Base-by-base conservation (phyloP, 2,797 vertebrate species). In the Mus minutoides region DNA sequence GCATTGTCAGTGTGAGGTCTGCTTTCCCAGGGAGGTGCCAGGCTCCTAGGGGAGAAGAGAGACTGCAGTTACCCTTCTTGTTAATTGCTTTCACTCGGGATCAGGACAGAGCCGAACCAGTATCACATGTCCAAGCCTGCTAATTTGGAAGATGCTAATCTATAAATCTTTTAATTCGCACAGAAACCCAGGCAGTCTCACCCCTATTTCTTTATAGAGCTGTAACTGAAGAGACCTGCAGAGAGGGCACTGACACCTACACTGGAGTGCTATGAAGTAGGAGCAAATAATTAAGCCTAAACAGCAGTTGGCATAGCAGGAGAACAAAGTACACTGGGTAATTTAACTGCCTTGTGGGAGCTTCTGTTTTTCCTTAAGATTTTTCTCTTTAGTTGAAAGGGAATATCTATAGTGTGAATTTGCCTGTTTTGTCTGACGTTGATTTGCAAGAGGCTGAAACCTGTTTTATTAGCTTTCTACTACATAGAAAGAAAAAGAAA, bases 121-220 rank as follows among this genome's bases (percentile, higher is more conserved):
- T 76, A 13, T 91, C 60, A 49, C 80, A 49, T 69, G 40, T 95
- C 77, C 73, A 79, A 91, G 77, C 84, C 87, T 97, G 90, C 69
- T 97, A 90, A 95, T 97, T 92, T 95, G 94, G 90, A 97, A 95
- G 85, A 90, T 88, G 43, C 73, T 96, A 93, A 97, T 91, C 86
- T 95, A 71, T 78, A 94, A 89, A 90, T 1, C 69, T 54, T 97
- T 96, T 92, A 95, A 96, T 97, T 97, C 80, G 95, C 95, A 88
- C 71, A 89, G 90, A 97, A 95, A 60, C 88, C 78, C 43, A 77
- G 88, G 84, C 90, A 93, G 91, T 92, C 92, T 93, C 84, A 77
- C 58, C 37, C 88, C 22, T 16, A 3, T 80, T 94, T 92, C 79
- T 82, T 75, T 43, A 52, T 56, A 73, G 90, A 96, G 86, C 86